phyloP scores from a whole-genome alignment of 2,797 vertebrate species.

The Pangasius krempfi region DNA sequence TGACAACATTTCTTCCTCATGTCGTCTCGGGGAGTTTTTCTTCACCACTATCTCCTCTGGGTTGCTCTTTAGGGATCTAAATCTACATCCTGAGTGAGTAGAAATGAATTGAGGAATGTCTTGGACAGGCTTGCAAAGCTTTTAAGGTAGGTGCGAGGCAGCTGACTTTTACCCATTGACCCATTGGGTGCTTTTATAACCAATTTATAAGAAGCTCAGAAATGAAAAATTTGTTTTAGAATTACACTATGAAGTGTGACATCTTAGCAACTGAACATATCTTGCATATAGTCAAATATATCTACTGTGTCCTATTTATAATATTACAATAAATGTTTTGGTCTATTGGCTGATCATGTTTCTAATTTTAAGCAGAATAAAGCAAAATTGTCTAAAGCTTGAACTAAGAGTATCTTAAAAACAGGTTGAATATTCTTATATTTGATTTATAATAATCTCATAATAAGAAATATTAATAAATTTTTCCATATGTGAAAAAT shows the following conservation, averaged over 20 bases:
- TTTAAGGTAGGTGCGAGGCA: background rate
- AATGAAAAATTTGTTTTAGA: background rate
- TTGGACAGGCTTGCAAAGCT: background rate
- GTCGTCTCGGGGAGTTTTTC: background rate
- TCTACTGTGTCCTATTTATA: background rate
- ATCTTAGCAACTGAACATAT: background rate
- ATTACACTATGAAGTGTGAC: background rate
- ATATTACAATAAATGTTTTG: background rate
- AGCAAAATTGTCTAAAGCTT: background rate
- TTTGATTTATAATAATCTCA: background rate
- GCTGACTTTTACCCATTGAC: background rate
- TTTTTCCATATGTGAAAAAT: background rate
- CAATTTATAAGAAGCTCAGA: background rate
- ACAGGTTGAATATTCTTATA: background rate
- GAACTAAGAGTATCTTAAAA: background rate
- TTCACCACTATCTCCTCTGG: background rate
- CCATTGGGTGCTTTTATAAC: background rate
- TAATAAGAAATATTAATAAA: background rate
- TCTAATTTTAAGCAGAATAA: background rate
- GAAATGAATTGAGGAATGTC: background rate
- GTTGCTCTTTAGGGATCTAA: background rate
- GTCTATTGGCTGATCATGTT: background rate
- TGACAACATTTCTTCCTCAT: background rate
- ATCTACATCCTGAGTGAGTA: background rate
- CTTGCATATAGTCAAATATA: background rate